Conservation (phyloP, 2,113 vertebrate species). For the Orcinus orca region DNA sequence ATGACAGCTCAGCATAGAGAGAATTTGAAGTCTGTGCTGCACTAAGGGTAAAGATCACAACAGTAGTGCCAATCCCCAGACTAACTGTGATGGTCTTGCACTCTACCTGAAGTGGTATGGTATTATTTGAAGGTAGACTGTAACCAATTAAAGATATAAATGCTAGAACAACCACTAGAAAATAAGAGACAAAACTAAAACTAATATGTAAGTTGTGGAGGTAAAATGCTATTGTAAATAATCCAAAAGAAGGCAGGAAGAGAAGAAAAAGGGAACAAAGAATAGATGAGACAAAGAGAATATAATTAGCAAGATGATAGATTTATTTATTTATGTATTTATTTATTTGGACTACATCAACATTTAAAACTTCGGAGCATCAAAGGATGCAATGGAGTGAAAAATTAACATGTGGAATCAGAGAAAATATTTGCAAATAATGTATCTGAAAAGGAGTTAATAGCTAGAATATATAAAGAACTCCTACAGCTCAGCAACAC, state of each 20-base stretch:
- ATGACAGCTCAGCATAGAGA: neutral
- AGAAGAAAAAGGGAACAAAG: neutral
- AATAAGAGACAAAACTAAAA: neutral
- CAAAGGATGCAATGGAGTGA: neutral
- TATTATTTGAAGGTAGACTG: neutral
- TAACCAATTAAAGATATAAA: neutral
- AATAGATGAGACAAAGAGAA: slow-evolving; percentile 2
- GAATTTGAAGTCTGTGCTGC: neutral
- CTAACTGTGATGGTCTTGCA: neutral
- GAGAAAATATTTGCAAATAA: neutral
- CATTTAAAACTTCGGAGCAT: neutral
- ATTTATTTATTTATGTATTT: neutral
- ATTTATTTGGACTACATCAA: neutral
- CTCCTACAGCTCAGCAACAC: neutral
- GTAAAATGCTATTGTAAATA: neutral
- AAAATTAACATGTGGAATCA: neutral
- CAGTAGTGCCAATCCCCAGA: neutral
- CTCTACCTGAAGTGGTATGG: neutral
- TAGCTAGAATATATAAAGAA: neutral
- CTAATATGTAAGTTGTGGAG: neutral
- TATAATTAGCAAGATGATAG: neutral
- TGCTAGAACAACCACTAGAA: neutral
- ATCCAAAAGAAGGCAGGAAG: neutral
- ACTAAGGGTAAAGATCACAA: neutral
- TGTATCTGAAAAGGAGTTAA: neutral